phyloP scores from a whole-genome alignment of 2,797 vertebrate species.

The Varecia variegata region DNA sequence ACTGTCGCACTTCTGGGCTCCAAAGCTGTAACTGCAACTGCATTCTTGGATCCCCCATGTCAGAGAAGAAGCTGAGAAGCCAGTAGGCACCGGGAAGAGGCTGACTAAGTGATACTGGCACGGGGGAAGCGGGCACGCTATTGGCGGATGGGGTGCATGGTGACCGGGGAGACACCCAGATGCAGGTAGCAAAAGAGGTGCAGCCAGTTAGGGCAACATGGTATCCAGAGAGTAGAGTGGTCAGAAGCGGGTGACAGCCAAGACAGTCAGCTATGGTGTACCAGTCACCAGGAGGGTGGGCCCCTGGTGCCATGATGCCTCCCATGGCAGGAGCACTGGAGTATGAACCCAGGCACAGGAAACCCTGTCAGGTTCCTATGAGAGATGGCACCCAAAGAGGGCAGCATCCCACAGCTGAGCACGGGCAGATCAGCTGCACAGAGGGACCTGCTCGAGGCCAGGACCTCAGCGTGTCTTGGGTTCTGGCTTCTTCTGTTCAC shows the following conservation, averaged over 20 bases:
- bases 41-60: neutral
- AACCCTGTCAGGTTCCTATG: neutral
- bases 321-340: neutral
- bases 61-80: neutral
- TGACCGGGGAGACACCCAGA: neutral
- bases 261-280: neutral
- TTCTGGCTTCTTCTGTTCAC: neutral
- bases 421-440: accelerated
- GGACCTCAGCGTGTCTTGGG: neutral
- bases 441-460: accelerated
- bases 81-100: neutral
- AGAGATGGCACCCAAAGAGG: neutral
- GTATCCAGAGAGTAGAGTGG: neutral
- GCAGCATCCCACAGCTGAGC: accelerated
- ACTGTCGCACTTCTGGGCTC: neutral
- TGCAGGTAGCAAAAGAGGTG: neutral
- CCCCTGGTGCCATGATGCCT: accelerated
- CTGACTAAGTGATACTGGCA: accelerated
- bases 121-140: accelerated
- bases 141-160: accelerated
- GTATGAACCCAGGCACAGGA: accelerated
- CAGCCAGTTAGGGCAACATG: neutral
- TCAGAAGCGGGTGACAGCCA: neutral
- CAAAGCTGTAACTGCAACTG: neutral
- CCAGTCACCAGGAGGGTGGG: neutral